Evolutionary conservation across 2,888 invertebrate species (phyloP), one percentile per base, ranked within the genome.

Genomic region (Matsumyia berberina): DNA sequence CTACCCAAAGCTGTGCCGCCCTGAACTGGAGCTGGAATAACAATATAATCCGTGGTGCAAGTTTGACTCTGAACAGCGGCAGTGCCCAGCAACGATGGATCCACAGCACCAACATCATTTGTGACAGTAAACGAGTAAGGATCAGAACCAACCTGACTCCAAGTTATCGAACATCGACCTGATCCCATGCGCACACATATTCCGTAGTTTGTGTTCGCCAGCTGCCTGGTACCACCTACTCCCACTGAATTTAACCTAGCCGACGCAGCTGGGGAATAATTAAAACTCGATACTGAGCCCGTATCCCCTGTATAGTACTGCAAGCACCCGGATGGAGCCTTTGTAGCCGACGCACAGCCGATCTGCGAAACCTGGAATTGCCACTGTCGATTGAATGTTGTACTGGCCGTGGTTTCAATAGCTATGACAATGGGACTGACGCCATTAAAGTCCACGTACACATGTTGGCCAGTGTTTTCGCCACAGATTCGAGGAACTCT

Each of bases 311-410:
- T 94, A 89, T 95, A 95, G 90, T 96, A 96, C 91, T 96, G 96
- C 24, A 96, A 92, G 88, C 96, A 96, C 37, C 96, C 96, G 72
- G 94, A 93, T 0, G 96, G 96, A 11, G 96, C 96, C 94, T 90
- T 89, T 49, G 94, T 94, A 0, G 94, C 93, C 77, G 95, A 95
- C 86, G 94, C 94, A 88, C 96, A 97, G 4, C 94, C 94, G 44
- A 96, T 93, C 90, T 96, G 96, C 0, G 94, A 93, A 0, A 96
- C 93, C 89, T 94, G 94, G 49, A 97, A 93, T 88, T 95, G 96
- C 96, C 96, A 97, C 72, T 94, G 93, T 55, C 96, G 93, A 33
- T 93, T 92, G 88, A 94, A 94, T 0, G 93, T 91, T 2, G 94
- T 93, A 0, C 93, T 91, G 0, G 93, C 88, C 0, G 94, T 94